Base-by-base conservation (phyloP, 2,888 invertebrate species). In the Drosophila yooni region DNA sequence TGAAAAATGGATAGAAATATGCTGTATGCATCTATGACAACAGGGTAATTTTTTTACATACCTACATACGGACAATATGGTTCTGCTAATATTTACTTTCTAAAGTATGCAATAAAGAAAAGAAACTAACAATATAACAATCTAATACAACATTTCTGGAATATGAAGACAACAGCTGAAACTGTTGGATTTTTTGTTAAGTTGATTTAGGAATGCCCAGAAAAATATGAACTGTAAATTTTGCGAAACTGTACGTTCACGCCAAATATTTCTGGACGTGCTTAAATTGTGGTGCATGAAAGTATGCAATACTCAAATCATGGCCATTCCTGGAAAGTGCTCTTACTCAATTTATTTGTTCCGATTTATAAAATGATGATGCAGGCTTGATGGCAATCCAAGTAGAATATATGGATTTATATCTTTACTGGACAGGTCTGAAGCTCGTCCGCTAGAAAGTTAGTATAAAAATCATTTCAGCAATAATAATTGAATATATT, bases 261-360 rank as follows among this genome's bases (percentile, higher is more conserved):
- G 46, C 46, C 15, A 25, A 15, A 15, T 25, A 46, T 29, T 46
- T 36, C 3, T 13, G 10, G 1, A 11, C 29, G 6, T 7, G 25
- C 13, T 54, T 74, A 43, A 50, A 27, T 25, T 25, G 5, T 13
- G 11, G 59, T 58, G 56, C 69, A 52, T 59, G 50, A 74, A 74
- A 74, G 74, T 74, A 74, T 74, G 74, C 74, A 63, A 63, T 51
- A 18, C 6, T 25, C 6, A n/a, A 31, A 25, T 10, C 5, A 4
- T 43, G 25, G 0, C 27, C 27, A 21, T 43, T 53, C 46, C 58
- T n/a, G 64, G 15, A 25, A 51, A 51, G 15, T 31, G 5, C 5
- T 27, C 18, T 18, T 15, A 3, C 2, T 21, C 2, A 10, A 25
- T 46, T 25, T 4, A 33, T 33, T 25, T 33, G 2, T 18, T 11